phyloP scores from a whole-genome alignment of 2,797 vertebrate genomes.

The Malurus splendens region DNA sequence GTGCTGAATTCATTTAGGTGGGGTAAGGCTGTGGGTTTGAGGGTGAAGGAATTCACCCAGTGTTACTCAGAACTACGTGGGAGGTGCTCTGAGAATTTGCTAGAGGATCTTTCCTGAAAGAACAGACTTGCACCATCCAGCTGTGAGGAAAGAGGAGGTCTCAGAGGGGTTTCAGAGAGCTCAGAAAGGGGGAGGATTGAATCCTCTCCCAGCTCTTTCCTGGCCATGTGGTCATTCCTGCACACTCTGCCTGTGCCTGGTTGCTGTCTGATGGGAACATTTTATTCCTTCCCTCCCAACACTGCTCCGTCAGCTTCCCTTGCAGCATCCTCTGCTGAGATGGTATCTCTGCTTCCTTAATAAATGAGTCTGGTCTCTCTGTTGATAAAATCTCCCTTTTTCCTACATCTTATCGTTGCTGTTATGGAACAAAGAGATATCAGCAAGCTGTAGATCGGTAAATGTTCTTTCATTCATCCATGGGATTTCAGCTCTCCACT shows the following conservation, averaged over 20 bases:
- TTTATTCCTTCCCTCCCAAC: neutral
- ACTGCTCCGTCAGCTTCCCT: neutral
- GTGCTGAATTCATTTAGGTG: neutral
- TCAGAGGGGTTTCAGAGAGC: neutral
- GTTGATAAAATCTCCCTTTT: slow-evolving; percentile 63
- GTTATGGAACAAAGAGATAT: slow-evolving; percentile 57
- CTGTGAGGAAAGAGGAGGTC: neutral
- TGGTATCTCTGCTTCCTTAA: slow-evolving; percentile 52
- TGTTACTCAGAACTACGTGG: neutral
- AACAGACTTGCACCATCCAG: neutral
- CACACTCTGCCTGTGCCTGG: neutral
- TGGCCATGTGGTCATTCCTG: neutral
- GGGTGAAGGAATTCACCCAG: neutral
- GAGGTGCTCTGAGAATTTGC: neutral
- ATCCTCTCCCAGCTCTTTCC: neutral
- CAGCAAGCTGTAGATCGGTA: slow-evolving; percentile 18
- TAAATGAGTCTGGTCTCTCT: slow-evolving; percentile 59
- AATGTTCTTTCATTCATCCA: slow-evolving; percentile 38
- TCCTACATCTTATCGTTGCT: slow-evolving; percentile 45
- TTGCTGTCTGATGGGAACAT: neutral
- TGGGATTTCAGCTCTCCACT: slow-evolving; percentile 32
- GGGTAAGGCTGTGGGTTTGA: neutral
- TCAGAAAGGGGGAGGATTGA: neutral
- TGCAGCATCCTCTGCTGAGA: slow-evolving; percentile 39
- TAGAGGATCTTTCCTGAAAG: neutral